Base-by-base conservation (phyloP, 2,797 vertebrate species). In the Microchirus variegatus region DNA sequence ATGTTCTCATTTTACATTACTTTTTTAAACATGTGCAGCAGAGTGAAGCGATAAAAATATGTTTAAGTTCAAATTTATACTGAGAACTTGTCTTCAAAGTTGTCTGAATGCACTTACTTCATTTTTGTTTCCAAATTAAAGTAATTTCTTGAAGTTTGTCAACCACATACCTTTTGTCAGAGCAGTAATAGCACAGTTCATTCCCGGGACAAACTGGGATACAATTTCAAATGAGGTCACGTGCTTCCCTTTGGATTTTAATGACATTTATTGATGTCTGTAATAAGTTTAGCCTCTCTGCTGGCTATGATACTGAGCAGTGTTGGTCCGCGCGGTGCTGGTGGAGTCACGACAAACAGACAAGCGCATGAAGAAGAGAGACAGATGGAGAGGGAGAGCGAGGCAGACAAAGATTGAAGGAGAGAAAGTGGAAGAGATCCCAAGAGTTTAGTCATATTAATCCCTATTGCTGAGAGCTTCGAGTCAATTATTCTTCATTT, bases 401-500 rank as follows among this genome's bases (percentile, higher is more conserved):
- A 75, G 80, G 80, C 44, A 18, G 80, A 76, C 75, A 59, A 56
- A 77, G 75, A 82, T 63, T 62, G 78, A 81, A 60, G 59, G 70
- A 58, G 77, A 78, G 81, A 80, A 65, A 75, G 80, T 74, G 80
- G 81, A 81, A 78, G 68, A 69, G 67, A 84, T 86, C 86, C 82
- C 81, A 59, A 53, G 78, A 87, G 84, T 87, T 87, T 77, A 76
- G 83, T 84, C 86, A 82, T 80, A 84, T 83, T 91, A 91, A 90
- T 91, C 88, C 87, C 83, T 85, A 84, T 88, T 86, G 84, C 81
- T 47, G 66, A 84, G 83, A 88, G 87, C 87, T 83, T 81, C 8
- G 81, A 89, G 88, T 90, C 91, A 90, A 90, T 92, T 91, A 90
- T 90, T 90, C 88, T 91, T 86, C 84, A 88, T 92, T 92, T 89